Conservation (phyloP, 1,140 invertebrate species). For the Microplitis mediator region DNA sequence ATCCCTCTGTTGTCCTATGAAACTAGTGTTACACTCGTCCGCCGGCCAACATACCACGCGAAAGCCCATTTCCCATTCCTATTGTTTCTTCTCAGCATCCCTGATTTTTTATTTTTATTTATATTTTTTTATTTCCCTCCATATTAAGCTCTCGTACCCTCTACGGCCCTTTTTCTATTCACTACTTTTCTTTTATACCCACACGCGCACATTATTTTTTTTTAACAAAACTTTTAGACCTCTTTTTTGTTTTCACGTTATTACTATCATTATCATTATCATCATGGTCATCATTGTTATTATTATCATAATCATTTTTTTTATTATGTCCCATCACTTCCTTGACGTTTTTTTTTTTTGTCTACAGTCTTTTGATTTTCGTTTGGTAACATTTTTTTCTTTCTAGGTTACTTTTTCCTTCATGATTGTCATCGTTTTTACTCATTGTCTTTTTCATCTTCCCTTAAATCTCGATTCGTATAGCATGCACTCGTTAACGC, state of each 20-base stretch:
- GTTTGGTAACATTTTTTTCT: not conserved
- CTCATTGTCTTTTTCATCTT: not conserved
- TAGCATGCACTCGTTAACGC: not conserved
- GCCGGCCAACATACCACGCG: not conserved
- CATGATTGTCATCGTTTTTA: not conserved
- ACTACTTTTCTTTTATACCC: not conserved
- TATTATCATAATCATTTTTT: not conserved
- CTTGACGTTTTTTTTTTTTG: not conserved
- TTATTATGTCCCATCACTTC: not conserved
- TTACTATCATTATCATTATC: not conserved
- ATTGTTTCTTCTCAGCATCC: not conserved
- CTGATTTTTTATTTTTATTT: not conserved
- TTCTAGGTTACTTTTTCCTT: not conserved
- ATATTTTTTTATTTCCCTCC: not conserved
- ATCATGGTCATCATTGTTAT: not conserved
- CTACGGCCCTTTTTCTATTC: not conserved
- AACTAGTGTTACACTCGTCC: slow-evolving; percentile 6
- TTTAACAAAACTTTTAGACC: too few species aligned
- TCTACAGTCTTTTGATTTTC: not conserved
- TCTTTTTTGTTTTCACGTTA: too few species aligned
- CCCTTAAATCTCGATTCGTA: not conserved
- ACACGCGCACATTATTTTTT: not conserved
- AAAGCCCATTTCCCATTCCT: not conserved
- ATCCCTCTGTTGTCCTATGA: not conserved
- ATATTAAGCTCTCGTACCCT: not conserved